A percentile compares a stretch with the other conserved stretches of the same genome.
Conservation (phyloP, 2,888 invertebrate species). For the Eupithecia subfuscata region DNA sequence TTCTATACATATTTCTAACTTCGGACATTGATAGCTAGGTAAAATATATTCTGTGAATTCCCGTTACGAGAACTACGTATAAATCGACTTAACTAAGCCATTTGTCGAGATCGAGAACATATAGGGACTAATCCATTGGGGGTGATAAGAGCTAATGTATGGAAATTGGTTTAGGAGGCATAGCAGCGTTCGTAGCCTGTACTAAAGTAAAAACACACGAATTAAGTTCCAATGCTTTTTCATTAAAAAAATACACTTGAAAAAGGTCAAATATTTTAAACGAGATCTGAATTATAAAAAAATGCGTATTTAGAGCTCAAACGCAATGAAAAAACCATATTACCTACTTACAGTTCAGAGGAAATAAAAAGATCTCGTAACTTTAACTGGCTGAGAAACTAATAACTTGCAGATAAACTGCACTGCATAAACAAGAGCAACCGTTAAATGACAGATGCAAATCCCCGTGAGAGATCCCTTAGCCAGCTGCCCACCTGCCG, state of each 20-base stretch:
- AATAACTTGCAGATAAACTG: background rate
- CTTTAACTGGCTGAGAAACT: background rate
- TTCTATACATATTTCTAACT: background rate
- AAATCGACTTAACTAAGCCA: constrained; percentile 11
- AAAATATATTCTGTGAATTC: background rate
- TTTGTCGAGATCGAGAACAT: constrained; percentile 12
- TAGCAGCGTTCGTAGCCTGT: background rate
- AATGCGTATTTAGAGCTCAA: background rate
- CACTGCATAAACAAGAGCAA: background rate
- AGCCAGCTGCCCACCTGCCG: constrained; percentile 48
- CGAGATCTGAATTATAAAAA: background rate
- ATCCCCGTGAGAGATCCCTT: constrained; percentile 62
- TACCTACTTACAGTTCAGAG: background rate
- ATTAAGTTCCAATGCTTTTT: background rate
- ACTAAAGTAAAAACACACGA: background rate
- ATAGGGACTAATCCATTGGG: background rate
- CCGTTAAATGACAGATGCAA: constrained; percentile 43
- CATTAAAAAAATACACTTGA: background rate
- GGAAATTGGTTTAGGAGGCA: background rate
- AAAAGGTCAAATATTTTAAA: background rate
- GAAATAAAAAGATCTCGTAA: background rate
- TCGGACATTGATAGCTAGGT: background rate
- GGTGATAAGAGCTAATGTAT: constrained; percentile 5
- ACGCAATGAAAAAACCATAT: background rate
- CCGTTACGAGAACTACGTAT: background rate